These are phyloP conservation scores for Mionectes macconnelli DNA, from an alignment of 2,113 vertebrate genomes.

Conservation along the genomic window DNA sequence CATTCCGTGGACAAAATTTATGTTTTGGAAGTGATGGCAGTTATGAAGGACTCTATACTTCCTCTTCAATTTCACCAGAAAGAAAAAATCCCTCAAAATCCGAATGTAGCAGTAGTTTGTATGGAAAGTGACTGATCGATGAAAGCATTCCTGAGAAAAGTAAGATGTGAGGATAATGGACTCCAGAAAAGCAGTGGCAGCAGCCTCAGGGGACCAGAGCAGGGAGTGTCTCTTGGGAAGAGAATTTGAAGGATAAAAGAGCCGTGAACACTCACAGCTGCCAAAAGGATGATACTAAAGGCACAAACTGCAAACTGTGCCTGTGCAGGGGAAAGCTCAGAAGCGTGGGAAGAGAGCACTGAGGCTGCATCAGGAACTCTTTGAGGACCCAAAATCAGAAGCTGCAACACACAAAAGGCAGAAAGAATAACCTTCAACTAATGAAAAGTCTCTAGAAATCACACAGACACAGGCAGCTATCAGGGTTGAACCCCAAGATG, in stretches of 20 bases:
- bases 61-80: neutral
- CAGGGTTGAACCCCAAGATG: neutral
- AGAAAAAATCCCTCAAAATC: neutral
- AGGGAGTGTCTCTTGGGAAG: slow-evolving; percentile 28
- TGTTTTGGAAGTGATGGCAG: neutral
- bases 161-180: slow-evolving; percentile 34
- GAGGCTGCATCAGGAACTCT: neutral
- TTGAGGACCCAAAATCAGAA: slow-evolving; percentile 32
- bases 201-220: slow-evolving; percentile 40
- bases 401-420: neutral
- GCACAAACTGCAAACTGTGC: slow-evolving; percentile 38
- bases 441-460: neutral
- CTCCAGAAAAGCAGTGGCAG: neutral
- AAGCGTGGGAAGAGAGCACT: slow-evolving; percentile 41
- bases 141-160: slow-evolving; percentile 21
- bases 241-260: slow-evolving; percentile 54
- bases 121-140: neutral
- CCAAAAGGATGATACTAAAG: slow-evolving; percentile 46
- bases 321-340: slow-evolving; percentile 1
- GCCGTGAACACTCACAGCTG: neutral
- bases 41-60: neutral
- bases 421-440: neutral
- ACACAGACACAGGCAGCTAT: neutral
- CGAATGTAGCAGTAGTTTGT: neutral
- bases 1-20: neutral